A percentile compares a stretch with the other conserved stretches of the same genome.
phyloP scores from a whole-genome alignment of 2,113 vertebrate species.

The Nesogale talazaci region DNA sequence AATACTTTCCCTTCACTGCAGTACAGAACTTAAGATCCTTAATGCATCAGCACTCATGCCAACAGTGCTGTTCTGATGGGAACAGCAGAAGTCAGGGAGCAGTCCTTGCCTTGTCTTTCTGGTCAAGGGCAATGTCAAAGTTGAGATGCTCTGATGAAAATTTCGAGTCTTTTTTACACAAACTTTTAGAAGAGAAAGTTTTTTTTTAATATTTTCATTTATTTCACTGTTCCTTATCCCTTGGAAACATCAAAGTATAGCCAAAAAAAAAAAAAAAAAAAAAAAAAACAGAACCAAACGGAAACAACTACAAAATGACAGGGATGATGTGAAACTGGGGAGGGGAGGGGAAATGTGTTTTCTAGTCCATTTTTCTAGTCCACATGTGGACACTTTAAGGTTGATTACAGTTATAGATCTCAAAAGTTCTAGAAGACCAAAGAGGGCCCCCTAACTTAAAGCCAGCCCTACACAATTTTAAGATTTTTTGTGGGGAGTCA shows the following conservation, averaged over 20 bases:
- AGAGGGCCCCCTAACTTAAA: neutral
- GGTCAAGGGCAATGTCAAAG: neutral
- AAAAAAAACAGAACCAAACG: neutral
- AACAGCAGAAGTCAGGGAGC: neutral
- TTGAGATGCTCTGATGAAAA: neutral
- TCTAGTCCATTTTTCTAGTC: neutral
- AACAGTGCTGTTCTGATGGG: neutral
- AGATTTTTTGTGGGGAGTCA: neutral
- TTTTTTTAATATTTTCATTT: neutral
- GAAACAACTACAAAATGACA: neutral
- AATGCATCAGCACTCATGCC: too few species aligned
- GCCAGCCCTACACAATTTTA: neutral
- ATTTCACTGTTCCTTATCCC: neutral
- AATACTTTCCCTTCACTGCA: too few species aligned
- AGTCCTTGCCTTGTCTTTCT: neutral
- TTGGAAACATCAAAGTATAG: neutral
- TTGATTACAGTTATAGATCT: neutral
- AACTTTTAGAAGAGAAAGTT: neutral
- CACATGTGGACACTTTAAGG: neutral
- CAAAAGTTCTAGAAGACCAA: neutral
- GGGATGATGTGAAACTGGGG: fast-evolving
- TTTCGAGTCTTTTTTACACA: neutral
- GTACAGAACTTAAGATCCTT: neutral
- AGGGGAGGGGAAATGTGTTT: neutral
- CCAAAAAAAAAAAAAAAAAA: too few species aligned